Conservation (phyloP, 2,113 vertebrate genomes). For the Cyanoramphus novaezelandiae region DNA sequence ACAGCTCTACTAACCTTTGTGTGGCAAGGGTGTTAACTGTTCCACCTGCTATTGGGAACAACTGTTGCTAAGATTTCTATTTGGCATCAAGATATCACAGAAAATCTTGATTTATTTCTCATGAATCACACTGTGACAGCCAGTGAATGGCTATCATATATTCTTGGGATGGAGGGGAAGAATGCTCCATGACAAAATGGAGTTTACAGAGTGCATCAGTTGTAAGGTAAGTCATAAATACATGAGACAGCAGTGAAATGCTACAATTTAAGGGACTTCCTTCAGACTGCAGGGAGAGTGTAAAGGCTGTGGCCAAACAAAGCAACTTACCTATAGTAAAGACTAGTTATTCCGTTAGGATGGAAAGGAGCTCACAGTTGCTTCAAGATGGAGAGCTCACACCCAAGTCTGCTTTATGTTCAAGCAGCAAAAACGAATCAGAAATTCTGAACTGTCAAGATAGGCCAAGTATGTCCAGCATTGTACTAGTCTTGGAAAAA, state of each 20-base stretch:
- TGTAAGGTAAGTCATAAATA: neutral
- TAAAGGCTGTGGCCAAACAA: neutral
- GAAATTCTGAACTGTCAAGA: neutral
- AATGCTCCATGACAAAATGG: neutral
- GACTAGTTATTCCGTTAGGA: neutral
- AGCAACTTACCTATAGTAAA: neutral
- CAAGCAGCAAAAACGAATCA: neutral
- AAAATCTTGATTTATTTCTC: neutral
- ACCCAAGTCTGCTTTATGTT: neutral
- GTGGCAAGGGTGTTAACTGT: rapidly evolving
- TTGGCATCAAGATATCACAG: neutral
- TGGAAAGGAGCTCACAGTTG: neutral
- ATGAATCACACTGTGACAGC: rapidly evolving
- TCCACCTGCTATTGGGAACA: neutral
- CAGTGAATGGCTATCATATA: neutral
- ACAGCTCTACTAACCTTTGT: no score
- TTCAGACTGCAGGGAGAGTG: neutral
- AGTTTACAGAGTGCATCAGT: neutral
- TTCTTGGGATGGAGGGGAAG: neutral
- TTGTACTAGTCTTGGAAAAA: neutral
- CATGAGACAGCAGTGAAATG: rapidly evolving
- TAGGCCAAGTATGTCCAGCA: neutral
- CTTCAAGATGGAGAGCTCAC: neutral
- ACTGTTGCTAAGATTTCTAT: neutral
- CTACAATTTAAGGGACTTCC: neutral